A percentile compares a stretch with the other conserved stretches of the same genome.
These are phyloP conservation scores for Leptosomus discolor DNA, from an alignment of 2,113 vertebrate species.

Conservation along the genomic window DNA sequence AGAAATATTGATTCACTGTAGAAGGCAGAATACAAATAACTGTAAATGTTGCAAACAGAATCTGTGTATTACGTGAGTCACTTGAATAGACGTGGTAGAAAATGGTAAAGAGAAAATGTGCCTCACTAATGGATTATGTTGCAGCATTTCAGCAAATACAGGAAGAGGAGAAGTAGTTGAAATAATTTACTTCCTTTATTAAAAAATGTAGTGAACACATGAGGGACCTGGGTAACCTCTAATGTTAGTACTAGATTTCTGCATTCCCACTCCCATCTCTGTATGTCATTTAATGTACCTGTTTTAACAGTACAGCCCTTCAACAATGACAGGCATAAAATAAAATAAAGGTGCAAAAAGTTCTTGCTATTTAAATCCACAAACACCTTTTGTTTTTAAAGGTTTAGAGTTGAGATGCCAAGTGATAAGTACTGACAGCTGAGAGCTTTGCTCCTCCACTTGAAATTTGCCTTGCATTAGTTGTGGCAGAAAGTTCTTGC, in stretches of 20 bases:
- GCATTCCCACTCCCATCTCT: neutral
- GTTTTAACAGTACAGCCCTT: neutral
- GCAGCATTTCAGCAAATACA: neutral
- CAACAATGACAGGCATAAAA: neutral
- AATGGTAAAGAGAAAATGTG: neutral
- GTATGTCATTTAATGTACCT: neutral
- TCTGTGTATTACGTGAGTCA: neutral
- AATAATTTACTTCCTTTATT: neutral
- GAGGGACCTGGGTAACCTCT: neutral
- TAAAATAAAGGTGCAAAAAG: neutral
- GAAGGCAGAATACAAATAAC: conserved; percentile 21
- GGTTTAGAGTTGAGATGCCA: neutral
- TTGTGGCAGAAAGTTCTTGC: neutral
- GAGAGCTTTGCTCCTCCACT: neutral
- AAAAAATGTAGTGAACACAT: neutral
- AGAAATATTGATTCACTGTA: conserved; percentile 34
- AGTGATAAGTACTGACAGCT: neutral
- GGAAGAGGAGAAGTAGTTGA: neutral
- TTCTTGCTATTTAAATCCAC: neutral
- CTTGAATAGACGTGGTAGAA: neutral
- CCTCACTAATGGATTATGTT: neutral
- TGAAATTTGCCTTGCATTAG: neutral
- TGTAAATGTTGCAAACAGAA: conserved; percentile 2
- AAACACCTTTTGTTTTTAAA: neutral
- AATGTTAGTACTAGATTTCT: neutral